Conservation (phyloP, 64 coral and sea anemone species). For the Porites australiensis region DNA sequence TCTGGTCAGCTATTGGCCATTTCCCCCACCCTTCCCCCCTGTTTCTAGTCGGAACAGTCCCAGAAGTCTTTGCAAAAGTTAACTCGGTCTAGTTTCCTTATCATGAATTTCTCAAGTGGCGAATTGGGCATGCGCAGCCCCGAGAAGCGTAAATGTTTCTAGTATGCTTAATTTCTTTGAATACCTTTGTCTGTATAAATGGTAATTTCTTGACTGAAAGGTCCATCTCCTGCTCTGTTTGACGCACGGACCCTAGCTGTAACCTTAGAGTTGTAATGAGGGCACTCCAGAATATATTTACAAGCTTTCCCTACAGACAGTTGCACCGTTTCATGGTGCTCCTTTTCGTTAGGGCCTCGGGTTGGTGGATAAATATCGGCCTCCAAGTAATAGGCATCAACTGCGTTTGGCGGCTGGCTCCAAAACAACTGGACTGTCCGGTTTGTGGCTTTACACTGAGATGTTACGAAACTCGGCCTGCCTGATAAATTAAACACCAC, state of each 20-base stretch:
- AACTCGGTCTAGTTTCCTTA: too few relatives aligned
- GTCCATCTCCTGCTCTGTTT: constrained; percentile 85
- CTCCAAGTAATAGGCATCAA: constrained; percentile 75
- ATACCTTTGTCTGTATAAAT: constrained; percentile 73
- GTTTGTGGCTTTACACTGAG: constrained; percentile 77
- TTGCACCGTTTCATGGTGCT: constrained; percentile 55
- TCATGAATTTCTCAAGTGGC: too few relatives aligned
- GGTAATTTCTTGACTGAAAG: constrained; percentile 71
- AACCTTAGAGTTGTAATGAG: constrained; percentile 65
- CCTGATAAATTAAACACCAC: constrained; percentile 29
- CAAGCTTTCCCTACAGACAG: constrained; percentile 62
- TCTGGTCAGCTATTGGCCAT: too few relatives aligned
- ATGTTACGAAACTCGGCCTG: constrained; percentile 70
- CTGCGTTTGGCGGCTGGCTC: constrained; percentile 78
- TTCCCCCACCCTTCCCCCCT: too few relatives aligned
- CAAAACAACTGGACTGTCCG: constrained; percentile 73
- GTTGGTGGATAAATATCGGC: constrained; percentile 59
- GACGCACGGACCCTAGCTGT: constrained; percentile 81
- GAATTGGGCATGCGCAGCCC: too few relatives aligned
- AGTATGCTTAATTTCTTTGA: too few relatives aligned
- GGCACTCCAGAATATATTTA: constrained; percentile 73
- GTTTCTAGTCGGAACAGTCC: too few relatives aligned
- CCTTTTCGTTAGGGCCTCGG: constrained; percentile 34
- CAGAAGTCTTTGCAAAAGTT: too few relatives aligned
- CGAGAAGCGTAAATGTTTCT: too few relatives aligned